Evolutionary conservation across 1,140 invertebrate genomes (phyloP), one percentile per base, ranked within the genome.

Genomic region (Drosophila funebris): DNA sequence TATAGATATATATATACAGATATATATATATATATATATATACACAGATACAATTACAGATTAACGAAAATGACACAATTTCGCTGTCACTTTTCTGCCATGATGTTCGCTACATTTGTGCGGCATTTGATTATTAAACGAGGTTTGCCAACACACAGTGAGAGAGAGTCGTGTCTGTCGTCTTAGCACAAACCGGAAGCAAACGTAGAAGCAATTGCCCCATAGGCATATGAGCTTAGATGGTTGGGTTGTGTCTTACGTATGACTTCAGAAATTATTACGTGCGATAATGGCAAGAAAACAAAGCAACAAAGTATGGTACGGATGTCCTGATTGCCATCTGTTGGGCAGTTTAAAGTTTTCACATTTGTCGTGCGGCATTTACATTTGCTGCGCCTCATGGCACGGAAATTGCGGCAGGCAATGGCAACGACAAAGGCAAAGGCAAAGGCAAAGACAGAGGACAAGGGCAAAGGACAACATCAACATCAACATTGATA

Each of bases 301-400:
- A 73, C 56, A 77, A 53, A 64, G 36, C 36, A 50, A 20, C 6
- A 61, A 5, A 46, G 46, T 78, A 6, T 27, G 14, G 22, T 2
- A 27, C 31, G n/a, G 8, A 31, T 43, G 43, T 37, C 33, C 52
- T 60, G 69, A 54, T 57, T 48, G 20, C 36, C 78, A 71, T 71
- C 73, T 83, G 72, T 62, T 69, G 76, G 79, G 69, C 83, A 88
- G 78, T 83, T 83, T 76, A 89, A 88, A 88, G 83, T 88, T 88
- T 88, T 76, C 78, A 68, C 77, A 84, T 85, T 85, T 80, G 81
- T 76, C 61, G 69, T 81, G 41, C 76, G 68, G 70, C 83, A 82
- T 88, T 88, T 82, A 78, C 77, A 78, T 87, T 87, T 66, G 70
- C 78, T 48, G 74, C 57, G 83, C 58, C 83, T 81, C 78, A 87